Conservation (phyloP, 2,888 invertebrate genomes). For the Thereva unica region DNA sequence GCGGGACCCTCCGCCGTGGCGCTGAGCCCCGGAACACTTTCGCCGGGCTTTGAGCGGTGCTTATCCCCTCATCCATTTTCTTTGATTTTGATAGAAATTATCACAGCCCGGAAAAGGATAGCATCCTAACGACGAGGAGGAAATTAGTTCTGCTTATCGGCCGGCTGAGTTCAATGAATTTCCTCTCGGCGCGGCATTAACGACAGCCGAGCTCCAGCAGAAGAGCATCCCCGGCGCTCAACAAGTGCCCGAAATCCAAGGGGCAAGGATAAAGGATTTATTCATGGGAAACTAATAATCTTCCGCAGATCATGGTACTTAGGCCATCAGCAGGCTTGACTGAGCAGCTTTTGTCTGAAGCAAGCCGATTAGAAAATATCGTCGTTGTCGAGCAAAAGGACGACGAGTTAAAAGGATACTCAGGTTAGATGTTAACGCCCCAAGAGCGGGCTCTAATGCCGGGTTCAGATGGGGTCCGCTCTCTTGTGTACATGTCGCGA, state of each 20-base stretch:
- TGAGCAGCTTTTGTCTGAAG: slow-evolving; percentile 29
- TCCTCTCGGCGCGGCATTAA: slow-evolving; percentile 17
- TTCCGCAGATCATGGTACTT: slow-evolving; percentile 34
- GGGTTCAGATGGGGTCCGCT: too few relatives aligned
- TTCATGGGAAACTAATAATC: slow-evolving; percentile 38
- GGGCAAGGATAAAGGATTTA: slow-evolving; percentile 33
- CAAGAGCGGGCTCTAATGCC: too few relatives aligned
- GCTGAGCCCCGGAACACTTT: slow-evolving; percentile 5
- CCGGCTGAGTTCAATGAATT: slow-evolving; percentile 34
- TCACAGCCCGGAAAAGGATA: slow-evolving; percentile 30
- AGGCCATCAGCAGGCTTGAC: slow-evolving; percentile 21
- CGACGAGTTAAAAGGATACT: too few relatives aligned
- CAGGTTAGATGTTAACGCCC: too few relatives aligned
- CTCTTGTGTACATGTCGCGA: too few relatives aligned
- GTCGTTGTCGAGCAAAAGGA: not conserved
- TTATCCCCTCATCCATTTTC: slow-evolving; percentile 8
- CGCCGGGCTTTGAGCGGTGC: not conserved
- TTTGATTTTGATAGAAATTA: slow-evolving; percentile 30
- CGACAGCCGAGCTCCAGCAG: not conserved
- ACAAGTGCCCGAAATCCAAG: slow-evolving; percentile 23
- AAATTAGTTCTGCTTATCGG: slow-evolving; percentile 36
- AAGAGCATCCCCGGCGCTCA: slow-evolving; percentile 15
- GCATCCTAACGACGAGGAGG: slow-evolving; percentile 19
- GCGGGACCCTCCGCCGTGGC: too few relatives aligned
- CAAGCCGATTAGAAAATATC: slow-evolving; percentile 35